A percentile compares a stretch with the other conserved stretches of the same genome.
phyloP scores from a whole-genome alignment of 2,888 invertebrate genomes.

The Malthinus flaveolus region DNA sequence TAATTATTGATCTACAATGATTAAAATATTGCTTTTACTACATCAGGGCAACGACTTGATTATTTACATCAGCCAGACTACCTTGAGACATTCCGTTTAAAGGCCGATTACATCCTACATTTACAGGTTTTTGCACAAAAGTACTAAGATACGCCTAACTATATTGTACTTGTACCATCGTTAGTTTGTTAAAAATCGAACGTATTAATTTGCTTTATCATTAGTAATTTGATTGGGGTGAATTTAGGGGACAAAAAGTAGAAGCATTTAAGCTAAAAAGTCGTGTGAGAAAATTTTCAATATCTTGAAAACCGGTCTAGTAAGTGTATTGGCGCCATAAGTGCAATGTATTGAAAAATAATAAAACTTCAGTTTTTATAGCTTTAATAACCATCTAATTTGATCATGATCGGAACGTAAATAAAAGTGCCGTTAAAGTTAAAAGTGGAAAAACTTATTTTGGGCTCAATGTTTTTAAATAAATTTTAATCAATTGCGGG shows the following conservation, averaged over 20 bases:
- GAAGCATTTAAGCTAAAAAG: too few species aligned
- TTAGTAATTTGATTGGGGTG: too few species aligned
- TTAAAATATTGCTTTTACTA: constrained; percentile 15
- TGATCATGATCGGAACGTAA: too few species aligned
- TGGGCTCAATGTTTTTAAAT: too few species aligned
- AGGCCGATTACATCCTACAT: constrained; percentile 29
- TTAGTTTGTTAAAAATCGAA: too few species aligned
- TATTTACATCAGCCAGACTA: constrained; percentile 41
- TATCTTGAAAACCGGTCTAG: constrained; percentile 3
- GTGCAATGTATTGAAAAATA: constrained; percentile 2
- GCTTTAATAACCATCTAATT: too few species aligned
- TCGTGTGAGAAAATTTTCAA: neutral
- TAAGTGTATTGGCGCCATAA: constrained; percentile 11
- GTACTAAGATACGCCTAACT: neutral
- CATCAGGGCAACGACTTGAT: constrained; percentile 41
- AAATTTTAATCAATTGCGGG: too few species aligned
- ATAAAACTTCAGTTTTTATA: neutral
- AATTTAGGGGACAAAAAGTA: too few species aligned
- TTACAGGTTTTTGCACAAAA: neutral
- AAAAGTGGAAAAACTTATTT: too few species aligned
- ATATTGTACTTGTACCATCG: too few species aligned
- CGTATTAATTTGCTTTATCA: too few species aligned
- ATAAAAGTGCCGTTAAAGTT: too few species aligned
- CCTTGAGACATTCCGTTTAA: constrained; percentile 46
- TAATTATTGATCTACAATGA: constrained; percentile 12